These are phyloP conservation scores for Gephyroberyx darwinii DNA, from an alignment of 2,797 vertebrate genomes.

Conservation along the genomic window DNA sequence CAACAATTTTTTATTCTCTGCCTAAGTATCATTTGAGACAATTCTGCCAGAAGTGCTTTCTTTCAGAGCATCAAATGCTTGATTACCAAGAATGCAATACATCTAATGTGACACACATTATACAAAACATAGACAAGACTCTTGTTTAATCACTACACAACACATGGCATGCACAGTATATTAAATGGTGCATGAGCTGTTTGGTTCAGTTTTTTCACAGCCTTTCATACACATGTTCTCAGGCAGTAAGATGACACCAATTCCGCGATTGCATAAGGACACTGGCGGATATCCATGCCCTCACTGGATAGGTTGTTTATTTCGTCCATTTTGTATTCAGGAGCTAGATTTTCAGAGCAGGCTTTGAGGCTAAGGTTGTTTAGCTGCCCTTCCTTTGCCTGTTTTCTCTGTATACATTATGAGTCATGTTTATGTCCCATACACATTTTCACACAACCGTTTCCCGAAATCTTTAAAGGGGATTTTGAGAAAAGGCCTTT, in stretches of 20 bases:
- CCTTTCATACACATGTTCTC: conserved; percentile 19
- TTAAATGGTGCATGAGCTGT: conserved; percentile 22
- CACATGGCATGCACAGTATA: conserved; percentile 19
- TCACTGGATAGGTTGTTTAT: conserved; percentile 21
- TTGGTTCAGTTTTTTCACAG: conserved; percentile 15
- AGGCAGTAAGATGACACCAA: conserved; percentile 31
- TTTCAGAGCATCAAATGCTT: conserved; percentile 6
- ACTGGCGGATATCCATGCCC: not conserved
- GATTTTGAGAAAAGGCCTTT: not conserved
- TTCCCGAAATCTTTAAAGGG: not conserved
- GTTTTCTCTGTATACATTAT: not conserved
- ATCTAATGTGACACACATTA: not conserved
- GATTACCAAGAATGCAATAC: conserved; percentile 15
- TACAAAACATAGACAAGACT: conserved; percentile 1
- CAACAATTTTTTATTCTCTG: not conserved
- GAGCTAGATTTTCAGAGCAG: not conserved
- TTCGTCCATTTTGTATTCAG: conserved; percentile 23
- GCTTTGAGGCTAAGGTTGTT: conserved; percentile 7
- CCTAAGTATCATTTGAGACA: not conserved
- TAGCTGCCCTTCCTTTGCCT: not conserved
- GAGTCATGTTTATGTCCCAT: not conserved
- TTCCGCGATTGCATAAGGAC: conserved; percentile 30
- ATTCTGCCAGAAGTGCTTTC: conserved; percentile 7
- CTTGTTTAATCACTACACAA: not conserved
- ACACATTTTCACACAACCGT: not conserved